Evolutionary conservation across 2,888 invertebrate genomes (phyloP), one percentile per base, ranked within the genome.

Genomic region (Aspidiotus rigidus): DNA sequence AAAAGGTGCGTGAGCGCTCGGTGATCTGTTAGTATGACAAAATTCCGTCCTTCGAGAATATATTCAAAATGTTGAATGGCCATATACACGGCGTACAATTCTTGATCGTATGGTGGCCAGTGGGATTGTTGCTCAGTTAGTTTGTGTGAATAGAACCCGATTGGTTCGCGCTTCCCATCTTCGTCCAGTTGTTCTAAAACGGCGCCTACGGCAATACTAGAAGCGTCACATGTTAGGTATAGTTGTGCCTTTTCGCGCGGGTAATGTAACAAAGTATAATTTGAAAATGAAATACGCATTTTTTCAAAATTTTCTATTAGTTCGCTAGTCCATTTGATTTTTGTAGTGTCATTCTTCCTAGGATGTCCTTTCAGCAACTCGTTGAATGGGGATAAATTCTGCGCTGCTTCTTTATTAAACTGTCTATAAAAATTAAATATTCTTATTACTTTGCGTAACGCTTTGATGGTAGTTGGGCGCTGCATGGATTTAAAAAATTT

Each of bases 171-270:
- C 10, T 61, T 28, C 15, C 59, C 13, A 7, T 41, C 28, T 7
- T 10, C 60, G 7, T 11, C 39, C 16, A 8, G 44, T 55, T 71
- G 73, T 0, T 61, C 55, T 17, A 73, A 54, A 7, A 71, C 69
- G 6, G 69, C 57, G 0, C 71, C 73, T 2, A 73, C 16, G 2
- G 69, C 70, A n/a, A 59, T 64, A 41, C 64, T 42, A 10, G 64
- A 60, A 0, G 73, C 73, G 66, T 73, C 73, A 0, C 55, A 57
- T 1, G 69, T 59, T 8, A 56, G 56, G 8, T 15, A n/a, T 8
- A 56, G 15, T n/a, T 56, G 11, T 8, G 56, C 56, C 8, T 56
- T 15, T 10, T 15, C 15, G 11, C 16, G 56, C 7, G 11, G 56
- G 15, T 10, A 56, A 56, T 8, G 8, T n/a, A 56, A 15, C 56